phyloP scores from a whole-genome alignment of 2,888 invertebrate species.

The Epistrophe grossulariae region DNA sequence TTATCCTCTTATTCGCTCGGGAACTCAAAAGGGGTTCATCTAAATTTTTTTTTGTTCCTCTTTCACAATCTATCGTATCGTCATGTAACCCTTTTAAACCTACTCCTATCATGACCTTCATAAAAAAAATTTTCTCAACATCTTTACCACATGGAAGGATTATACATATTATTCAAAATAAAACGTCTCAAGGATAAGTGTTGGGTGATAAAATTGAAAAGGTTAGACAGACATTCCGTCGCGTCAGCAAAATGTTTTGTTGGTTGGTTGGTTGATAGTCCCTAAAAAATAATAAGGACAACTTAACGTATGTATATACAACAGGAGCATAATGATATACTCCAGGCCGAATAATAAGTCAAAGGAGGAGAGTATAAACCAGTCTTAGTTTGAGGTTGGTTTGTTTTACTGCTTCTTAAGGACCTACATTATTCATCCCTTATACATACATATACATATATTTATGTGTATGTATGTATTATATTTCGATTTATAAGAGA shows the following conservation, averaged over 20 bases:
- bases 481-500: neutral
- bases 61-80: neutral
- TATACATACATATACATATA: neutral
- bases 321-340: slow-evolving; percentile 24
- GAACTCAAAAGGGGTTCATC: slow-evolving; percentile 4
- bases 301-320: neutral
- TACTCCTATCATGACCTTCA: slow-evolving; percentile 30
- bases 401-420: slow-evolving; percentile 2
- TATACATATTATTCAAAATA: slow-evolving; percentile 52
- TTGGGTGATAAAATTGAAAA: slow-evolving; percentile 48
- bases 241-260: slow-evolving; percentile 50
- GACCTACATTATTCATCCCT: neutral
- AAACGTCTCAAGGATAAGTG: slow-evolving; percentile 66
- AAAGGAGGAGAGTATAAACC: slow-evolving; percentile 15
- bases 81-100: slow-evolving; percentile 17
- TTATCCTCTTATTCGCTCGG: neutral
- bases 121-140: slow-evolving; percentile 25
- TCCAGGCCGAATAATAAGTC: slow-evolving; percentile 28
- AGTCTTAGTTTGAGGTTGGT: neutral
- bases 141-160: slow-evolving; percentile 57
- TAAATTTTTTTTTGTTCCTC: neutral
- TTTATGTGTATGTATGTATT: neutral
- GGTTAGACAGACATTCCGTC: slow-evolving; percentile 63
- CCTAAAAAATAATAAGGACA: slow-evolving; percentile 29
- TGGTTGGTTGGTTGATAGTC: slow-evolving; percentile 16